Evolutionary conservation across 1,140 invertebrate species (phyloP), one percentile per base, ranked within the genome.

Genomic region (Drosophila micromelanica): DNA sequence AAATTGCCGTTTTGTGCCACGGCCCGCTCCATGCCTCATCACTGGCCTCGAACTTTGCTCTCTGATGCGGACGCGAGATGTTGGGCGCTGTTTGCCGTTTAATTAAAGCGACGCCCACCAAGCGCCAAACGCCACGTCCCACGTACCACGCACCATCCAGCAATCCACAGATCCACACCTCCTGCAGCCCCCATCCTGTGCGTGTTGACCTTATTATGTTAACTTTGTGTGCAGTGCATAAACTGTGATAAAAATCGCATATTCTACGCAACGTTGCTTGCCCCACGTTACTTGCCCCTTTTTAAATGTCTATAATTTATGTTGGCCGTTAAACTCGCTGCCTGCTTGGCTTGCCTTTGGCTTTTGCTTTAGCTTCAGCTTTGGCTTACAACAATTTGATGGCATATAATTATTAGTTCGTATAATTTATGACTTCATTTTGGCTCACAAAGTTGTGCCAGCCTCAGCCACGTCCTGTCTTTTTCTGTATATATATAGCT

Each of bases 401-500:
- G 82, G 82, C 82, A 87, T 82, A 87, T 87, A 86, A 86, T 86
- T 86, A 86, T 86, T 86, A 86, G 82, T 82, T 87, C 82, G 82
- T 86, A 86, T 87, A 87, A 86, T 86, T 86, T 87, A 86, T 86
- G 82, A 56, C 78, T 82, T 87, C 75, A 87, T 86, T 82, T 86
- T 78, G 61, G 71, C 71, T 61, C 61, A 78, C 82, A 86, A 86
- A 87, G 78, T 85, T 86, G 76, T 27, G 57, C 48, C 55, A 40
- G 12, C 13, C 6, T 38, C 35, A 55, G 17, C 35, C 40, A 23
- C 64, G 60, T 79, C 63, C 68, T 79, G 42, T 65, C 60, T 71
- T 70, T 74, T 61, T 54, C 59, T 69, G 51, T 59, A 48, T 17
- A n/a, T 23, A 8, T 23, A 13, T 40, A 49, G 30, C 15, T 32